Percentiles rank a stretch among this genome's conserved stretches.
Conservation (phyloP, 2,113 vertebrate species). For the Fregetta grallaria region DNA sequence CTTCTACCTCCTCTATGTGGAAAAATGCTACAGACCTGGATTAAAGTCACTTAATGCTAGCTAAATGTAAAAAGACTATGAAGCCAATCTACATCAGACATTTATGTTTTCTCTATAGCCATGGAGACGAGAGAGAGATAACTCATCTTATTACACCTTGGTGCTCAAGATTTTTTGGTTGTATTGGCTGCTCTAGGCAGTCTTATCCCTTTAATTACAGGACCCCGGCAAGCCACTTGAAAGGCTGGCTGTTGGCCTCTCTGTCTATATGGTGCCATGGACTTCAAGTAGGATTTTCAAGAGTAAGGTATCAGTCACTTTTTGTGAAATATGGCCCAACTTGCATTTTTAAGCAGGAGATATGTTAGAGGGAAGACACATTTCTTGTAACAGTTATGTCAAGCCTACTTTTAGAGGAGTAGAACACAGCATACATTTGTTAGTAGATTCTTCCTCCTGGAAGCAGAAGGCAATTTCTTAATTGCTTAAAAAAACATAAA, state of each 20-base stretch:
- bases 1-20: neutral
- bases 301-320: neutral
- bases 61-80: neutral
- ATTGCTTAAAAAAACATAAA: neutral
- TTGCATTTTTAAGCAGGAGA: neutral
- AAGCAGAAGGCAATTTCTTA: neutral
- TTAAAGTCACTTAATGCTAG: neutral
- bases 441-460: neutral
- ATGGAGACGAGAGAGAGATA: neutral
- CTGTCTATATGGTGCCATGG: neutral
- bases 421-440: neutral
- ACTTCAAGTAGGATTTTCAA: neutral
- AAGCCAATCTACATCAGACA: neutral
- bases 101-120: neutral
- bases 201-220: neutral
- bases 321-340: neutral
- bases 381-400: neutral
- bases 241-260: neutral
- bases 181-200: neutral
- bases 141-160: neutral
- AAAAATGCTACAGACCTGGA: neutral
- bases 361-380: neutral
- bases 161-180: neutral
- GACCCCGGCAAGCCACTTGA: neutral
- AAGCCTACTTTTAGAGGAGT: neutral